Percentiles rank a stretch among this genome's conserved stretches.
phyloP scores from a whole-genome alignment of 2,888 invertebrate genomes.

The Meteorus cinctellus region DNA sequence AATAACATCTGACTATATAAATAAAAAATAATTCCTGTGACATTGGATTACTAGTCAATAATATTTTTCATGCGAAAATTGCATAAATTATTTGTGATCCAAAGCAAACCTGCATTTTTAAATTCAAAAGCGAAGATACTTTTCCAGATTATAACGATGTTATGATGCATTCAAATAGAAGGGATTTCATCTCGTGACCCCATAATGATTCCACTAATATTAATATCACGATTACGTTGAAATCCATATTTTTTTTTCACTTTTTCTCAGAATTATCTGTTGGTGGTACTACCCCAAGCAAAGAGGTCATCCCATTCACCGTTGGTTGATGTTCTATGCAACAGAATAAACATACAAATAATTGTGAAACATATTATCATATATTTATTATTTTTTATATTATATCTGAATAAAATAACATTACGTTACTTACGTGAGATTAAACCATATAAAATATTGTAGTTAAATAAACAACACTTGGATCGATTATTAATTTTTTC shows the following conservation, averaged over 20 bases:
- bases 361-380: background rate
- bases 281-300: slow-evolving; percentile 48
- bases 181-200: slow-evolving; percentile 52
- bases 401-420: background rate
- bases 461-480: background rate
- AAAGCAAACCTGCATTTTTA: background rate
- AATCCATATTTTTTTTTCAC: slow-evolving; percentile 1
- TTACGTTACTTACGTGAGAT: background rate
- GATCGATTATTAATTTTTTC: background rate
- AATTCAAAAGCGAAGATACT: background rate
- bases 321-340: slow-evolving; percentile 39
- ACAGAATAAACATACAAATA: slow-evolving; percentile 34
- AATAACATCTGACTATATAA: too few species aligned
- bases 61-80: background rate
- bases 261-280: slow-evolving; percentile 10
- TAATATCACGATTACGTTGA: slow-evolving; percentile 4
- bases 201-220: slow-evolving; percentile 61
- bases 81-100: too few species aligned
- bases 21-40: too few species aligned
- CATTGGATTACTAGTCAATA: too few species aligned
- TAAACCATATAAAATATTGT: too few species aligned
- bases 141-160: slow-evolving; percentile 42
- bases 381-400: background rate
- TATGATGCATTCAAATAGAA: background rate
- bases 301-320: slow-evolving; percentile 47